Evolutionary conservation across 2,113 vertebrate species (phyloP), one percentile per base, ranked within the genome.

Genomic region (Dolichallabes microphthalmus): DNA sequence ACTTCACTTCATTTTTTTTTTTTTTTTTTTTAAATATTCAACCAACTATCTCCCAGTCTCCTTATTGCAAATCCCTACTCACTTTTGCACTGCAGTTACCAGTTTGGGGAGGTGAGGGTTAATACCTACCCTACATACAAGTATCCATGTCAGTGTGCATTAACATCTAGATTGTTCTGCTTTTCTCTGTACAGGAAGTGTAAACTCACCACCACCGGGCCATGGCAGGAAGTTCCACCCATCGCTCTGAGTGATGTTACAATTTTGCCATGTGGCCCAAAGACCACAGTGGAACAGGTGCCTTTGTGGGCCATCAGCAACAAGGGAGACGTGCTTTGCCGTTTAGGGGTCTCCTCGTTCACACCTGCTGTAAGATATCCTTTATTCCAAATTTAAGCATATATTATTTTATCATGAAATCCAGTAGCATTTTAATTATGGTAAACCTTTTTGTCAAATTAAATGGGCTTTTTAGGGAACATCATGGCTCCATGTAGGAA

Each of bases 241-340:
- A 94, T 98, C 0, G 63, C 94, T 14, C 93, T 99, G n/a, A 93
- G 94, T 86, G 97, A 98, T 4, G 93, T 99, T 87, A 97, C 96
- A 88, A 93, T 99, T 89, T 95, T 96, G 83, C 96, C 96, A 0
- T 94, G 93, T 82, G 92, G 93, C 1, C 90, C 92, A 60, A 91
- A 91, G 84, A 91, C 80, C 76, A 87, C 57, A 0, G 92, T 94
- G 84, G 94, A 95, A 50, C 86, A 91, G 76, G 90, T 97, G 15
- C 95, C 97, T 0, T 91, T 99, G 69, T 99, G 98, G 98, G 98
- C 96, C 22, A 93, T 99, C 91, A 97, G 98, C 86, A 96, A 95
- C 94, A 99, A 98, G 89, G 98, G 98, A n/a, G 98, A 99, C 0
- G 97, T 99, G 80, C 94, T 99, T 71, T 99, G 97, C 88, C 93